phyloP scores from a whole-genome alignment of 2,797 vertebrate genomes.

The Eleutherodactylus coqui region DNA sequence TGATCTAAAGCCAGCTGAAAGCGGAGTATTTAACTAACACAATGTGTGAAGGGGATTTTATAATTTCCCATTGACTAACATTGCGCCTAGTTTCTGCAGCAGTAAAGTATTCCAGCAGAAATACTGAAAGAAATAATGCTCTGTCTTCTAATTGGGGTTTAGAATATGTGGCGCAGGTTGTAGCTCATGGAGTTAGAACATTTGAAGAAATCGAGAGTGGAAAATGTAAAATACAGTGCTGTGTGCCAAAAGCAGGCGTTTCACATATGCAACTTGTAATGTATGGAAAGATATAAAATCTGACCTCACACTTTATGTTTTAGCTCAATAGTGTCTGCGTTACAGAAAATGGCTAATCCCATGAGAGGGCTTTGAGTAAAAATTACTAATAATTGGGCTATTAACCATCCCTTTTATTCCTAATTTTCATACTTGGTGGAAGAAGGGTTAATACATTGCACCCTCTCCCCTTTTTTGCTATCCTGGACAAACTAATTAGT shows the following conservation, averaged over 20 bases:
- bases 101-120: neutral
- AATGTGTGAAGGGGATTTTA: neutral
- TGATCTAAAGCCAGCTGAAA: neutral
- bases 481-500: constrained; percentile 43
- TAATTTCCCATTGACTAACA: neutral
- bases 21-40: neutral
- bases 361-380: neutral
- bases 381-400: neutral
- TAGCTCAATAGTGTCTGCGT: no score
- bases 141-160: neutral
- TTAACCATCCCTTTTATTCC: neutral
- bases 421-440: neutral
- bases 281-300: neutral
- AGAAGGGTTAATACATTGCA: constrained; percentile 11
- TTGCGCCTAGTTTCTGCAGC: neutral
- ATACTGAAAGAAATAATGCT: neutral
- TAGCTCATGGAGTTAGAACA: neutral
- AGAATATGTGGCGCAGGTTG: neutral
- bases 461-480: constrained; percentile 14
- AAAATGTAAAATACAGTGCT: neutral
- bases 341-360: neutral
- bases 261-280: neutral
- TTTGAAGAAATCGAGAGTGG: neutral
- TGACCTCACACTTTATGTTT: neutral
- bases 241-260: neutral